Evolutionary conservation across 2,113 vertebrate species (phyloP).

Genomic region (Proteles cristata): DNA sequence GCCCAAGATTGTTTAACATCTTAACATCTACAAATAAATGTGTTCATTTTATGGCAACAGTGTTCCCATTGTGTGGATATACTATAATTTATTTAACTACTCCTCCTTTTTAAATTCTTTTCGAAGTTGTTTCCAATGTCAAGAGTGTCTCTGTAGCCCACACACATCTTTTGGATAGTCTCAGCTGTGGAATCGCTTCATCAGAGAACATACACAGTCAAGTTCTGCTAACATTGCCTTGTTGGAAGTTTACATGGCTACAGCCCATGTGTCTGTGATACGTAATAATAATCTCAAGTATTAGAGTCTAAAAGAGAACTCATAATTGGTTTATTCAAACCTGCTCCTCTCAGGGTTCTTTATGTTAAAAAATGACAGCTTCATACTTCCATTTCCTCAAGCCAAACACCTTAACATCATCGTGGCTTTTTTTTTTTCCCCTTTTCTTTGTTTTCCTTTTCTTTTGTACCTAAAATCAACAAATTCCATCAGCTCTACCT

Average conservation of each 20-base stretch:
- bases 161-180: not conserved
- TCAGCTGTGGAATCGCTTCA: not conserved
- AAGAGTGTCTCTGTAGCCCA: not conserved
- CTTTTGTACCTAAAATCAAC: not conserved
- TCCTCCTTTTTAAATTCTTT: not conserved
- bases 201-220: not conserved
- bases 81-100: not conserved
- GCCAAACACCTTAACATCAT: not conserved
- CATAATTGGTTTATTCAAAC: not conserved
- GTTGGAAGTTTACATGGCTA: not conserved
- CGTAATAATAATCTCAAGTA: not conserved
- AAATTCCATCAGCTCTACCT: not conserved
- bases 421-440: not conserved
- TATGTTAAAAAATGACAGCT: not conserved
- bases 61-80: not conserved
- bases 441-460: not conserved
- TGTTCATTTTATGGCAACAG: not conserved
- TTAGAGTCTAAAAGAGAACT: not conserved
- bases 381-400: not conserved
- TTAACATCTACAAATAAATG: not conserved
- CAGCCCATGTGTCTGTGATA: not conserved
- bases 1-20: not conserved
- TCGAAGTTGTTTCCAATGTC: not conserved
- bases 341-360: not conserved
- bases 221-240: not conserved